Base-by-base conservation (phyloP, 2,797 vertebrate genomes). In the Mus spretus region DNA sequence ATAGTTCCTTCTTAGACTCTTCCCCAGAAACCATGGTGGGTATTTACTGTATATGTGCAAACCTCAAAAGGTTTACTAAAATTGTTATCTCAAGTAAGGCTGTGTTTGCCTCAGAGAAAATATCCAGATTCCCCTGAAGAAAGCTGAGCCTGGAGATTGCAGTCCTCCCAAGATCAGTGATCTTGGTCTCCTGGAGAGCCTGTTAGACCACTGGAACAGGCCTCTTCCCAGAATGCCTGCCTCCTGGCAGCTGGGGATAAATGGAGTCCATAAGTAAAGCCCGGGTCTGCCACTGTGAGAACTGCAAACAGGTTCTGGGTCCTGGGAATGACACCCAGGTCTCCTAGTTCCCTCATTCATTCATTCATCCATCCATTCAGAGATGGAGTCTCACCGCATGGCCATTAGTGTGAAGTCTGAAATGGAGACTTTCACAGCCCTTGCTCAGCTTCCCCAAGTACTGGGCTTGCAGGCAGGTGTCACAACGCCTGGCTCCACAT, bases 21-120 rank as follows among this genome's bases (percentile, higher is more conserved):
- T 82, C 72, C 53, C n/a, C 12, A 11, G 90, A 19, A 94, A 86
- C 44, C n/a, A 72, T 11, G 20, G 37, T 53, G 0, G 22, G 11
- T 19, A 47, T 89, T 63, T 55, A 14, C 75, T 74, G 82, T 22
- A 44, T 14, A 10, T 12, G 3, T 57, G 20, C 11, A 88, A 55
- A 63, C 53, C n/a, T 75, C 47, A 70, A 28, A 44, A 44, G 31
- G 40, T 22, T 85, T 17, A 50, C 63, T 81, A 55, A 19, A 78
- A 53, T 90, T 47, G 92, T 89, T 61, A 47, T 57, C 85, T 91
- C 93, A 59, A 61, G 80, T 19, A 26, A 28, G 81, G 44, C 26
- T 59, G 8, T 31, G 13, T 89, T 80, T 53, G n/a, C 55, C 24
- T 65, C 77, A 13, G 2, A 91, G 78, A 80, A 91, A 89, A 63